These are phyloP conservation scores for Glyptemys insculpta DNA, from an alignment of 2,797 vertebrate genomes.

Conservation along the genomic window DNA sequence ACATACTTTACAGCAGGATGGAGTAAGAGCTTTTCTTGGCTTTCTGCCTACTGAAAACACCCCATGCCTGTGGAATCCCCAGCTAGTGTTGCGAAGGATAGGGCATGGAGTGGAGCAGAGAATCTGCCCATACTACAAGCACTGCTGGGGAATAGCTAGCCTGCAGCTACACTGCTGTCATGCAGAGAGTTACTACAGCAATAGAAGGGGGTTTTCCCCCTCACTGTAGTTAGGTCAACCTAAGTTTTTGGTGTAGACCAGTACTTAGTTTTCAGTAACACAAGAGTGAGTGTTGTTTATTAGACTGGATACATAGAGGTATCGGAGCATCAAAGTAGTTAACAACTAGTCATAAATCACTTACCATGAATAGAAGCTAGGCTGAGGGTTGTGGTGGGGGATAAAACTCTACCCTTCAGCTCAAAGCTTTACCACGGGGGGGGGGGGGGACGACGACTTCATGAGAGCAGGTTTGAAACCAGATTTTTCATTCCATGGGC, in stretches of 20 bases:
- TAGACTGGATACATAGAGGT: background rate
- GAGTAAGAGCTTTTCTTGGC: background rate
- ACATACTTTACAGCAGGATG: background rate
- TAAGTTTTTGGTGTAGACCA: too few relatives aligned
- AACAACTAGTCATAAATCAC: background rate
- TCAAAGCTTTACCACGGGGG: background rate
- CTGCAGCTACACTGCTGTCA: too few relatives aligned
- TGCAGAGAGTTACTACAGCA: too few relatives aligned
- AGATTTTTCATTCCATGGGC: background rate
- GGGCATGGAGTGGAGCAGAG: background rate
- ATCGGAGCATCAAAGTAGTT: background rate
- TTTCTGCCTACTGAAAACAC: background rate
- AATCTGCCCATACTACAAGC: background rate
- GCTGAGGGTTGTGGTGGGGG: background rate
- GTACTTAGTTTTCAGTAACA: background rate
- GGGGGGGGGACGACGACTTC: too few relatives aligned
- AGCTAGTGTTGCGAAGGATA: background rate
- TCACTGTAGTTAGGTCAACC: too few relatives aligned
- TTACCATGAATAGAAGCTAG: background rate
- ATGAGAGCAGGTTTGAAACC: background rate
- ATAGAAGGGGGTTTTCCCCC: too few relatives aligned
- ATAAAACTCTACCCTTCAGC: background rate
- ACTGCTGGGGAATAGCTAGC: too few relatives aligned
- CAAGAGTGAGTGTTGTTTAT: background rate
- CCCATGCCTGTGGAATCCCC: background rate